Conservation (phyloP, 2,797 vertebrate species). For the Vipera ursinii region DNA sequence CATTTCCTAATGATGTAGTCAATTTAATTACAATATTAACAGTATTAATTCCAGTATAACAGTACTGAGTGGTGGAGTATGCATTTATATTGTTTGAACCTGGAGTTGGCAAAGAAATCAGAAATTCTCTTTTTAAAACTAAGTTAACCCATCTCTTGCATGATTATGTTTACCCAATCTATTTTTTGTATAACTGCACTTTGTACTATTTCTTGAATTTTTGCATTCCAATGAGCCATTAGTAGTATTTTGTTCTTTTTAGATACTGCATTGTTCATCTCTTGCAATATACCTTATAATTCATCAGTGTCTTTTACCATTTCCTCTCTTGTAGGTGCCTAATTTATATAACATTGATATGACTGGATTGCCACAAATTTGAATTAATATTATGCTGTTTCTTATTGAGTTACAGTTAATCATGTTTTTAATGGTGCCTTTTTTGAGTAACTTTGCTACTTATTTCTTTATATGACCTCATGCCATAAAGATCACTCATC, state of each 20-base stretch:
- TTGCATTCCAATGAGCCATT: neutral
- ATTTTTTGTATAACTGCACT: too few relatives aligned
- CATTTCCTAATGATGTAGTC: too few relatives aligned
- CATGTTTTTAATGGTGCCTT: neutral
- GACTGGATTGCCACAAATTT: neutral
- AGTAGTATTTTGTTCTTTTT: neutral
- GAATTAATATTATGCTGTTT: neutral
- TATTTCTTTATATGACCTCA: neutral
- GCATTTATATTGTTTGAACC: too few relatives aligned
- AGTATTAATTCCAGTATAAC: too few relatives aligned
- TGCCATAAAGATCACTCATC: neutral
- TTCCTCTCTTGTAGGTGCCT: neutral
- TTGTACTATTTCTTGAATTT: too few relatives aligned
- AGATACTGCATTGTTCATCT: neutral
- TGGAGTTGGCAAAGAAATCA: too few relatives aligned
- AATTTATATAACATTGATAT: neutral
- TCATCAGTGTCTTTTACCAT: neutral
- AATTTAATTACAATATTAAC: too few relatives aligned
- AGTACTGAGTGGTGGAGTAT: too few relatives aligned
- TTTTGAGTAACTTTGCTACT: neutral
- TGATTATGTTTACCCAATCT: too few relatives aligned
- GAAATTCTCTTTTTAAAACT: too few relatives aligned
- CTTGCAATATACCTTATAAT: neutral
- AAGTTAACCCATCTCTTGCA: too few relatives aligned
- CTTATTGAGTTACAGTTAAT: neutral